A percentile compares a stretch with the other conserved stretches of the same genome.
phyloP scores from a whole-genome alignment of 64 coral and sea anemone genomes.

The Actinia tenebrosa region DNA sequence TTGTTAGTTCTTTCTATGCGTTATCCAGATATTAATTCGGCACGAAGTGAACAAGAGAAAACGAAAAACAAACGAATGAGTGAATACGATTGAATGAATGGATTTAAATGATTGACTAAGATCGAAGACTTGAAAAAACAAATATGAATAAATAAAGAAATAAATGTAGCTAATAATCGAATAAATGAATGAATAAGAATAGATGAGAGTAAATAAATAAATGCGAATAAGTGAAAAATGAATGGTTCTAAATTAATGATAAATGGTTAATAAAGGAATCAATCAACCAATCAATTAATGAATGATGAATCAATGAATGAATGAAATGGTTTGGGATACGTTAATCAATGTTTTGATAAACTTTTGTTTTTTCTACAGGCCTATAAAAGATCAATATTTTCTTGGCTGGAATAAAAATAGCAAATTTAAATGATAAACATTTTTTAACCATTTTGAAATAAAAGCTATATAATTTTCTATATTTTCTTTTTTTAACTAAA shows the following conservation, averaged over 20 bases:
- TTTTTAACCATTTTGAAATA: neutral
- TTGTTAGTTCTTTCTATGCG: too few species aligned
- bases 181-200: neutral
- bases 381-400: slow-evolving; percentile 44
- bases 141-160: neutral
- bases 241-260: too few species aligned
- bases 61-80: too few species aligned
- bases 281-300: too few species aligned
- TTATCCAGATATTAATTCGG: too few species aligned
- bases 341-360: neutral
- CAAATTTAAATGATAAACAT: neutral
- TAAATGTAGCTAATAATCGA: neutral
- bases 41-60: too few species aligned
- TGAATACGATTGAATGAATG: too few species aligned
- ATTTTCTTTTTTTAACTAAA: neutral
- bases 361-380: slow-evolving; percentile 7
- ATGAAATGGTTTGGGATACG: neutral
- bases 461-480: neutral
- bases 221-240: too few species aligned
- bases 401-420: slow-evolving; percentile 30
- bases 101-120: too few species aligned
- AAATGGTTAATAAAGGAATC: too few species aligned
- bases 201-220: too few species aligned
- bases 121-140: too few species aligned
- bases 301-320: neutral